Conservation (phyloP, 1,140 invertebrate genomes). For the Hestina assimilis region DNA sequence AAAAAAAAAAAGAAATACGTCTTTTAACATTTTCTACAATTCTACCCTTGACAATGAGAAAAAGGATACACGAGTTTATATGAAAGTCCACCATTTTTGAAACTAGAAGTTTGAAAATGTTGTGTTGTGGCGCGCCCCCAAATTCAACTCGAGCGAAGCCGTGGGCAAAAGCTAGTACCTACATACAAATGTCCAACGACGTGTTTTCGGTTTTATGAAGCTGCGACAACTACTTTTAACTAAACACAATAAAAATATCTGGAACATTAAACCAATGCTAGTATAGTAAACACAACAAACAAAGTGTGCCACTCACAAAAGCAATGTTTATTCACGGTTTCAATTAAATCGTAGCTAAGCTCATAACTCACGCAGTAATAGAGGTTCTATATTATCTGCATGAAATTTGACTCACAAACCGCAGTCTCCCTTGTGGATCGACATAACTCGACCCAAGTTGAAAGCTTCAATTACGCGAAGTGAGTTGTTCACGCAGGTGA, state of each 20-base stretch:
- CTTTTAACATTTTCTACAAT: too few relatives aligned
- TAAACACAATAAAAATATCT: neutral
- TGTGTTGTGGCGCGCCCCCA: too few relatives aligned
- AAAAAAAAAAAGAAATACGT: too few relatives aligned
- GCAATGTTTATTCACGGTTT: conserved; percentile 8
- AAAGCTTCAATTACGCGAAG: conserved; percentile 73
- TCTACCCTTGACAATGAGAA: too few relatives aligned
- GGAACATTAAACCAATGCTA: neutral
- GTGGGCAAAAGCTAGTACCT: too few relatives aligned
- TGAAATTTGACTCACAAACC: conserved; percentile 69
- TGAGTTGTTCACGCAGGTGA: conserved; percentile 74
- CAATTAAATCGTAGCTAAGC: conserved; percentile 60
- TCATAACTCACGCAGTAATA: conserved; percentile 57
- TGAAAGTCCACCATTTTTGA: too few relatives aligned
- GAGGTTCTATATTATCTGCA: conserved; percentile 65
- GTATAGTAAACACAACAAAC: too few relatives aligned
- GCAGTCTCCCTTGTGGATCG: conserved; percentile 53
- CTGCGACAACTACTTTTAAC: neutral
- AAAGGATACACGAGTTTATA: too few relatives aligned
- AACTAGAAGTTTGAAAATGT: too few relatives aligned
- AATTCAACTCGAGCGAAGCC: too few relatives aligned
- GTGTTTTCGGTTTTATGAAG: too few relatives aligned
- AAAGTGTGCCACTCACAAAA: neutral
- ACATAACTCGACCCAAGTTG: conserved; percentile 68
- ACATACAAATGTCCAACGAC: too few relatives aligned